These are phyloP conservation scores for Rhagium mordax DNA, from an alignment of 2,888 invertebrate species.

Conservation along the genomic window DNA sequence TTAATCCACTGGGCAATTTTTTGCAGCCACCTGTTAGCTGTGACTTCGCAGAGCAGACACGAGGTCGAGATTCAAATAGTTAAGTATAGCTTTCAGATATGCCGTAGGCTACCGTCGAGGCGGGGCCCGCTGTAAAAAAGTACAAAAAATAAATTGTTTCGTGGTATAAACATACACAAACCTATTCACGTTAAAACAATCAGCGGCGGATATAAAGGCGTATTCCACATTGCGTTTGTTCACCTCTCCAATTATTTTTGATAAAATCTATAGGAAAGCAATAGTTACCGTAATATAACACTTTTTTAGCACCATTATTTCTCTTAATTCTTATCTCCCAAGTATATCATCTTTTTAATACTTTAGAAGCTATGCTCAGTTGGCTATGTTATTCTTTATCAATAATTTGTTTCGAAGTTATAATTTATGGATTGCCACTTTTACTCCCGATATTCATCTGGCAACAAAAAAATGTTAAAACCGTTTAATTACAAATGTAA, in stretches of 20 bases:
- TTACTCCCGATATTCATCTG: constrained; percentile 13
- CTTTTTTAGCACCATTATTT: constrained; percentile 13
- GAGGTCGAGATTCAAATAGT: constrained; percentile 30
- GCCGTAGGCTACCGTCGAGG: constrained; percentile 36
- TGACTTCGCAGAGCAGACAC: constrained; percentile 8
- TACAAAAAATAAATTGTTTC: constrained; percentile 37
- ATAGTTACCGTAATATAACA: constrained; percentile 13
- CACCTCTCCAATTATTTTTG: constrained; percentile 23
- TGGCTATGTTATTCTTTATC: constrained; percentile 19
- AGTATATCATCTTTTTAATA: constrained; percentile 6
- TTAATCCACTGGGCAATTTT: constrained; percentile 4
- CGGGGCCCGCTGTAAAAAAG: constrained; percentile 23
- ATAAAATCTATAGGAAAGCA: constrained; percentile 16
- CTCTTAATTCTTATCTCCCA: constrained; percentile 2
- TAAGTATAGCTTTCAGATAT: constrained; percentile 37
- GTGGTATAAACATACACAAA: constrained; percentile 34
- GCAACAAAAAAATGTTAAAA: constrained; percentile 6
- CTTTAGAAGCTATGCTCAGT: constrained; percentile 15
- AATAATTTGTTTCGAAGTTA: constrained; percentile 14
- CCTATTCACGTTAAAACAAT: constrained; percentile 14
- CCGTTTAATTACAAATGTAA: not conserved
- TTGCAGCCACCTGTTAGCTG: constrained; percentile 15
- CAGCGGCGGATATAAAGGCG: constrained; percentile 30
- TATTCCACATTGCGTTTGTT: constrained; percentile 34
- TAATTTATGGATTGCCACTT: constrained; percentile 18